Conservation (phyloP, 2,113 vertebrate species). For the Notechis scutatus region DNA sequence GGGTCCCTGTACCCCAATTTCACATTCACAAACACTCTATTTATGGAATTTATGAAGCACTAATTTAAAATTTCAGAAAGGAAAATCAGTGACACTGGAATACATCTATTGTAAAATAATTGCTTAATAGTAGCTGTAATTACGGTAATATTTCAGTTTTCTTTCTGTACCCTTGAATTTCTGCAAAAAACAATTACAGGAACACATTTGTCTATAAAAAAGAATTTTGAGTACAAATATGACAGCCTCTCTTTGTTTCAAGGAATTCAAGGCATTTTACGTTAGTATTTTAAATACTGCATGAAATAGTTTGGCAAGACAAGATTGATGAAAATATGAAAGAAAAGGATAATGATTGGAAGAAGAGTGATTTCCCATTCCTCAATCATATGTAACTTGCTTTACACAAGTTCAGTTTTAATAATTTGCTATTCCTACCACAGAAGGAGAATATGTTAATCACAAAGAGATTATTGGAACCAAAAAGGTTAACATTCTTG, state of each 20-base stretch:
- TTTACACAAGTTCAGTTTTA: slow-evolving; percentile 25
- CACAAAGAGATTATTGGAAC: slow-evolving; percentile 27
- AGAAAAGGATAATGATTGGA: background rate
- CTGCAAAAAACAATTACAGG: slow-evolving; percentile 56
- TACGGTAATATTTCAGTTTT: slow-evolving; percentile 63
- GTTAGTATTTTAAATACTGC: slow-evolving; percentile 14
- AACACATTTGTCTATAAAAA: slow-evolving; percentile 58
- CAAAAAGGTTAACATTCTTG: slow-evolving; percentile 53
- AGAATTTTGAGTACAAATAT: slow-evolving; percentile 48
- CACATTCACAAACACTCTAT: slow-evolving; percentile 29
- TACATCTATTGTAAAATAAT: slow-evolving; percentile 62
- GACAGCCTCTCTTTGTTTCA: slow-evolving; percentile 33
- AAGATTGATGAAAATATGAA: slow-evolving; percentile 22
- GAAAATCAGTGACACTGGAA: slow-evolving; percentile 50
- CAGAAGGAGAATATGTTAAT: background rate
- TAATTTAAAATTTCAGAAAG: slow-evolving; percentile 68
- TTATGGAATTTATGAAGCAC: slow-evolving; percentile 54
- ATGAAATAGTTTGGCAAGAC: background rate
- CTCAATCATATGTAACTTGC: slow-evolving; percentile 9
- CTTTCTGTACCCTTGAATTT: slow-evolving; percentile 53
- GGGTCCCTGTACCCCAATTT: slow-evolving; percentile 31
- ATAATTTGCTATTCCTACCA: slow-evolving; percentile 1
- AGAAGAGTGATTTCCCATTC: background rate
- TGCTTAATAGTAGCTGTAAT: slow-evolving; percentile 66
- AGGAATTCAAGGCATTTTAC: slow-evolving; percentile 36